These are phyloP conservation scores for Cyphomyrus plagiostoma DNA, from an alignment of 2,113 vertebrate species.

Conservation along the genomic window DNA sequence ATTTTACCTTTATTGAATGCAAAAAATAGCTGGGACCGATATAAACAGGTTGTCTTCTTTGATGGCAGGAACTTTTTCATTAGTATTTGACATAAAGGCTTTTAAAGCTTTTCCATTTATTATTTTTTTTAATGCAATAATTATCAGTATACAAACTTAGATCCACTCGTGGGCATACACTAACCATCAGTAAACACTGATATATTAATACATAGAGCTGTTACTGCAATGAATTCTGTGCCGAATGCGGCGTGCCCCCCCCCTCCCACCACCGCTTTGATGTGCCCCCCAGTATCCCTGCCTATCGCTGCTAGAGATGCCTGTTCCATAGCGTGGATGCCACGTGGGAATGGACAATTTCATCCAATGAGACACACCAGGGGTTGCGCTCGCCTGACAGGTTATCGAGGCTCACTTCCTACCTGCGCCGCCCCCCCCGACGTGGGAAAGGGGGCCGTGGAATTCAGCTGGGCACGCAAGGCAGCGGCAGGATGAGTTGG, in stretches of 20 bases:
- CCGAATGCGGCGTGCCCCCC: background rate
- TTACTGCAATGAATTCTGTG: background rate
- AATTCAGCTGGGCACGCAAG: conserved; percentile 31
- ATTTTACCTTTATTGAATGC: background rate
- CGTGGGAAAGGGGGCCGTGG: conserved; percentile 1
- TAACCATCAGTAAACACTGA: background rate
- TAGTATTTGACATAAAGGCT: background rate
- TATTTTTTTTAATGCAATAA: background rate
- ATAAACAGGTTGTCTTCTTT: background rate
- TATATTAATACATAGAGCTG: background rate
- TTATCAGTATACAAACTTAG: background rate
- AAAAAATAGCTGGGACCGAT: too few species aligned
- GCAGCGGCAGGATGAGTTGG: conserved; percentile 36
- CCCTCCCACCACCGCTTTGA: background rate
- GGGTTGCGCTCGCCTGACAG: background rate
- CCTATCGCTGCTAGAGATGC: too few species aligned
- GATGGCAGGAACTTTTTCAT: background rate
- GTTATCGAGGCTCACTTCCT: conserved; percentile 23
- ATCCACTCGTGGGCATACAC: background rate
- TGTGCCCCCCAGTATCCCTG: background rate
- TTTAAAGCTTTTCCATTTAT: background rate
- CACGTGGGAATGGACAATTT: background rate
- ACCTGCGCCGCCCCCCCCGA: background rate
- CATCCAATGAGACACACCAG: background rate
- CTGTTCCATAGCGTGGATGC: background rate